These are phyloP conservation scores for Amphipoea lucens DNA, from an alignment of 2,888 invertebrate species.

Conservation along the genomic window DNA sequence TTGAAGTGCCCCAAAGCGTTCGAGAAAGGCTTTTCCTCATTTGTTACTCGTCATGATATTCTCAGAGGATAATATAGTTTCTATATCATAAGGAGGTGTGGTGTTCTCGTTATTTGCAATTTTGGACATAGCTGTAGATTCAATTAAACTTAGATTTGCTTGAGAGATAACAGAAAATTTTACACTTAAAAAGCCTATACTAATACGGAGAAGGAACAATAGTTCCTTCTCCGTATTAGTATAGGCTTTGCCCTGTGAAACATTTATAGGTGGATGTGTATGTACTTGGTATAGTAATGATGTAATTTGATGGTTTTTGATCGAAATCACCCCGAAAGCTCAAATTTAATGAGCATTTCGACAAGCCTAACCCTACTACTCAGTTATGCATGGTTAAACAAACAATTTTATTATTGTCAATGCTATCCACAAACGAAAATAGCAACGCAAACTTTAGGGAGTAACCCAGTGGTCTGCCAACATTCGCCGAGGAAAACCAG, in stretches of 20 bases:
- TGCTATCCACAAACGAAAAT: conserved; percentile 31
- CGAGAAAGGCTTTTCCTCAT: conserved; percentile 44
- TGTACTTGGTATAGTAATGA: background rate
- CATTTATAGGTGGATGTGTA: background rate
- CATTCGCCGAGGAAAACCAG: background rate
- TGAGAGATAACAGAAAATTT: background rate
- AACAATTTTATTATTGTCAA: conserved; percentile 34
- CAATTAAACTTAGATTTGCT: conserved; percentile 1
- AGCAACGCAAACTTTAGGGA: conserved; percentile 31
- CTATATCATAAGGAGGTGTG: background rate
- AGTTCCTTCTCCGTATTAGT: background rate
- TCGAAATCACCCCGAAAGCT: conserved; percentile 11
- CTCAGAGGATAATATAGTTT: conserved; percentile 21
- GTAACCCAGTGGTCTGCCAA: background rate
- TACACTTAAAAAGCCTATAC: background rate
- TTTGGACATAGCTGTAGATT: background rate
- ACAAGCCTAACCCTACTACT: conserved; percentile 17
- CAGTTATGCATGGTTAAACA: conserved; percentile 32
- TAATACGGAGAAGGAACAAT: too few relatives aligned
- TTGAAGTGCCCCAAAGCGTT: conserved; percentile 28
- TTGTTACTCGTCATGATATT: conserved; percentile 45
- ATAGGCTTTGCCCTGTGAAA: background rate
- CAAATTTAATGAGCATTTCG: conserved; percentile 22
- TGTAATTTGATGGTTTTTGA: conserved; percentile 17
- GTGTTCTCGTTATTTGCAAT: conserved; percentile 9